A percentile compares a stretch with the other conserved stretches of the same genome.
These are phyloP conservation scores for Chrysochloris asiatica DNA, from an alignment of 2,113 vertebrate species.

Conservation along the genomic window DNA sequence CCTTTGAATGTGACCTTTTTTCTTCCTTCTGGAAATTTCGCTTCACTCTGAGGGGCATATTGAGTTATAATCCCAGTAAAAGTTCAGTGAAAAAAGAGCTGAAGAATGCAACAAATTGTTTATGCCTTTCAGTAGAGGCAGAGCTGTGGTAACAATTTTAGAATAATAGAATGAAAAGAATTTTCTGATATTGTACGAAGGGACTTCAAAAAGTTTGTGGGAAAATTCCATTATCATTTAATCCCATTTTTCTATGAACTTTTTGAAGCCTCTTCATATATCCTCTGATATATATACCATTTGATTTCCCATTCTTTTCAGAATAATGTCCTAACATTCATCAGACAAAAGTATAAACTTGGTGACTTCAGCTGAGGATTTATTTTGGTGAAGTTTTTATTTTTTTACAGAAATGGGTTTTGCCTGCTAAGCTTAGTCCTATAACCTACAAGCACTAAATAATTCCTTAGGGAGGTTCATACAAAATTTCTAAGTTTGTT, in stretches of 20 bases:
- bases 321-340: not conserved
- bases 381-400: not conserved
- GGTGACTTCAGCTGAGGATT: not conserved
- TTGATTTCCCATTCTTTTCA: not conserved
- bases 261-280: too few relatives aligned
- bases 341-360: not conserved
- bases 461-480: not conserved
- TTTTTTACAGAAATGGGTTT: conserved; percentile 37
- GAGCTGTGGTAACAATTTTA: not conserved
- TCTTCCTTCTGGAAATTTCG: not conserved
- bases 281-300: not conserved
- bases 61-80: conserved; percentile 14
- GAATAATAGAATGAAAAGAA: not conserved
- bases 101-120: not conserved
- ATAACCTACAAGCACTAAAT: not conserved
- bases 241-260: too few relatives aligned
- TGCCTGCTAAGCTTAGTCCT: not conserved
- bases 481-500: conserved; percentile 5
- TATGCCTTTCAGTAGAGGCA: not conserved
- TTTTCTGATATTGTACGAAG: not conserved
- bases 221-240: too few relatives aligned
- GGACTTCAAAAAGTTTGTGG: too few relatives aligned
- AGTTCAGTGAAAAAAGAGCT: not conserved
- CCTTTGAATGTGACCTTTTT: not conserved
- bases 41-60: not conserved